A percentile compares a stretch with the other conserved stretches of the same genome.
Conservation (phyloP, 1,140 invertebrate genomes). For the Psix sp. region DNA sequence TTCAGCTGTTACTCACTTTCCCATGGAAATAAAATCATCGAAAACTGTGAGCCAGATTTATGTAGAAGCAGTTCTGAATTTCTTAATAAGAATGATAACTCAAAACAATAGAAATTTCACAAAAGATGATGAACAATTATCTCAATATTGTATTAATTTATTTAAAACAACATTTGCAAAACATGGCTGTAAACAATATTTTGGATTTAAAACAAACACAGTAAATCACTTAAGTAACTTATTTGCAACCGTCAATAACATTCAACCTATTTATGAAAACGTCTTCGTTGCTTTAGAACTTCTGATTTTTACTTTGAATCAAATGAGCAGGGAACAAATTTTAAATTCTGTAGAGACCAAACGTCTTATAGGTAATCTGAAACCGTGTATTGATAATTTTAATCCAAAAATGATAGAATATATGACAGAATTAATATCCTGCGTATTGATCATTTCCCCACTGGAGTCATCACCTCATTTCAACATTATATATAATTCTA, state of each 20-base stretch:
- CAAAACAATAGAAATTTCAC: constrained; percentile 81
- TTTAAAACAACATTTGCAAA: constrained; percentile 87
- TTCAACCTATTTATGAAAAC: constrained; percentile 91
- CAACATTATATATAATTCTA: no score
- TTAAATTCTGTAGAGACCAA: constrained; percentile 80
- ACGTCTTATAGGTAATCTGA: no score
- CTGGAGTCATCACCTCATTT: no score
- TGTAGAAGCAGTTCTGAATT: constrained; percentile 94
- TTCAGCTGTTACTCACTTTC: constrained; percentile 66
- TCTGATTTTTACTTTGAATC: constrained; percentile 89
- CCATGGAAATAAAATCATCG: constrained; percentile 79
- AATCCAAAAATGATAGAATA: no score
- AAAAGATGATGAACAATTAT: constrained; percentile 88
- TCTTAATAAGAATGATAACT: constrained; percentile 92
- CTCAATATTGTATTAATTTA: constrained; percentile 90
- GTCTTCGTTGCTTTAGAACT: constrained; percentile 95
- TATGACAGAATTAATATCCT: no score
- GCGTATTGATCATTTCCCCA: no score
- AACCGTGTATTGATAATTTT: no score
- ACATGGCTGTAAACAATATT: constrained; percentile 87
- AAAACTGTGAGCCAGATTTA: constrained; percentile 92
- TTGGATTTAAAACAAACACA: no score
- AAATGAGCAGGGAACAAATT: constrained; percentile 92
- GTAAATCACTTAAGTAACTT: constrained; percentile 94
- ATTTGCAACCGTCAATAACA: constrained; percentile 82